Conservation (phyloP, 1,140 invertebrate genomes). For the Bombus soroeensis region DNA sequence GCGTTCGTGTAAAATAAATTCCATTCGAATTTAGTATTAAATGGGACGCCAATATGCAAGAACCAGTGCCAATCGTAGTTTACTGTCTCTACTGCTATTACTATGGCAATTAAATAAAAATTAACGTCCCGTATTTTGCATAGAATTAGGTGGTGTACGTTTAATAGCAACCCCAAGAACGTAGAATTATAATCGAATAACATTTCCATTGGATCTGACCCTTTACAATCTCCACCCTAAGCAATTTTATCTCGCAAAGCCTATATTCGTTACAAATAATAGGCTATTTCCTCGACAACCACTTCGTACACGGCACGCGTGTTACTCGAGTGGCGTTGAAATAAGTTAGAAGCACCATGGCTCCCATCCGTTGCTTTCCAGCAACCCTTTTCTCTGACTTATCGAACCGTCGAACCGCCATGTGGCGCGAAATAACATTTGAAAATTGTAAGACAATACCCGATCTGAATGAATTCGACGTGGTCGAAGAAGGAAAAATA, state of each 20-base stretch:
- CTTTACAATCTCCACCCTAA: slow-evolving; percentile 30
- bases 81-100: no score
- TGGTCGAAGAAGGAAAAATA: not conserved
- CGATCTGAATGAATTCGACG: not conserved
- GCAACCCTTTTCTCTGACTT: slow-evolving; percentile 19
- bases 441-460: not conserved
- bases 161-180: not conserved
- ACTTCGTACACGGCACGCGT: slow-evolving; percentile 41
- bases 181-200: slow-evolving; percentile 29
- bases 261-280: slow-evolving; percentile 66
- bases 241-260: slow-evolving; percentile 47
- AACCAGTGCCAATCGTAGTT: no score
- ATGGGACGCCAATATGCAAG: no score
- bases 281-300: slow-evolving; percentile 61
- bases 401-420: not conserved
- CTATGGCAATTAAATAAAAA: not conserved
- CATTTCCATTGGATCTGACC: slow-evolving; percentile 36
- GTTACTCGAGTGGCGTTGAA: slow-evolving; percentile 46
- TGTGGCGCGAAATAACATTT: not conserved
- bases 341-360: slow-evolving; percentile 32
- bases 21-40: no score
- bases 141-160: not conserved
- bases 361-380: not conserved
- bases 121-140: not conserved
- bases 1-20: no score